Evolutionary conservation across 2,888 invertebrate genomes (phyloP).

Genomic region (Carpatolechia fugitivella): DNA sequence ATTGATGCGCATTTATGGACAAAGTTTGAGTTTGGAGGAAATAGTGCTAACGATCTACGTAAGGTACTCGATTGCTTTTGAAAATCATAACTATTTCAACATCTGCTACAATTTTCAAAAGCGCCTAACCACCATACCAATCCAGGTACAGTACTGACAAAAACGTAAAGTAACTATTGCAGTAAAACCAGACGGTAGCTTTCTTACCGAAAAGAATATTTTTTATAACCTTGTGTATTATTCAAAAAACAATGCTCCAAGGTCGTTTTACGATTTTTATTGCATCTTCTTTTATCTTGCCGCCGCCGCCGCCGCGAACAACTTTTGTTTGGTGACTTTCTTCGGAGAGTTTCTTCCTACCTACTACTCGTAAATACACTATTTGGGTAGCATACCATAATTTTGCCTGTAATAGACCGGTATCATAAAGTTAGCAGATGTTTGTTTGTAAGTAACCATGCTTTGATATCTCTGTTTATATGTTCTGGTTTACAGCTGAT

Average conservation of each 20-base stretch:
- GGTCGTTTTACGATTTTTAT: conserved; percentile 65
- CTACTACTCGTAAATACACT: not conserved
- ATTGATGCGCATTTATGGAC: conserved; percentile 24
- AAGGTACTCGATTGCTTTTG: too few species aligned
- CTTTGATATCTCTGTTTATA: too few species aligned
- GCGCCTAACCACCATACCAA: too few species aligned
- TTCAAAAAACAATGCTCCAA: conserved; percentile 50
- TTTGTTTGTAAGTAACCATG: not conserved
- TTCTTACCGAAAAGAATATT: conserved; percentile 43
- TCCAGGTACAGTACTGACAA: conserved; percentile 3
- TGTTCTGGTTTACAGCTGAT: too few species aligned
- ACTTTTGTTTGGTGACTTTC: conserved; percentile 49
- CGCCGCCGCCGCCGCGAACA: conserved; percentile 31
- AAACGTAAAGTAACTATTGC: conserved; percentile 23
- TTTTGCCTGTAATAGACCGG: not conserved
- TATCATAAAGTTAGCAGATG: conserved; percentile 9
- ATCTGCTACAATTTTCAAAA: too few species aligned
- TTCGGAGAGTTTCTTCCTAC: conserved; percentile 25
- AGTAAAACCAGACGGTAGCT: conserved; percentile 61
- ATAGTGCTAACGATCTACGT: not conserved
- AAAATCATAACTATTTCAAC: too few species aligned
- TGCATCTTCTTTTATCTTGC: conserved; percentile 48
- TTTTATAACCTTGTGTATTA: conserved; percentile 41
- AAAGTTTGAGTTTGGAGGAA: conserved; percentile 1
- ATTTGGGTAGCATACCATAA: too few species aligned